Evolutionary conservation across 2,888 invertebrate genomes (phyloP).

Genomic region (Pseudoips prasinana): DNA sequence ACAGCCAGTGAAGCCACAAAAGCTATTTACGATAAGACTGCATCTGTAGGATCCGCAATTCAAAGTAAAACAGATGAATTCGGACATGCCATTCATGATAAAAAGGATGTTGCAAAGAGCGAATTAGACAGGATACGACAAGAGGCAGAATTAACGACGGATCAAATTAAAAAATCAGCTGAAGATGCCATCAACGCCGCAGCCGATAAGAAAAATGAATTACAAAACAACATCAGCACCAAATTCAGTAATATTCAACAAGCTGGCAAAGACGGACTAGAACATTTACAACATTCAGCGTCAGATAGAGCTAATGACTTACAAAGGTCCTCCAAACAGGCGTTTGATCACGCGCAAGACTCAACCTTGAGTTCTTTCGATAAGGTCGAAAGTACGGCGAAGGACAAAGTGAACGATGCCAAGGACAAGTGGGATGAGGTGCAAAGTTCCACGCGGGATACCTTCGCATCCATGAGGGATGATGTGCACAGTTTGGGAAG

Average conservation of each 20-base stretch:
- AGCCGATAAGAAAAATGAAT: constrained; percentile 53
- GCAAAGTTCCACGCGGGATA: constrained; percentile 70
- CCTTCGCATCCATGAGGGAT: constrained; percentile 65
- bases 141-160: constrained; percentile 68
- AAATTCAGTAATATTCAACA: constrained; percentile 43
- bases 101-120: constrained; percentile 54
- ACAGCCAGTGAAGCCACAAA: constrained; percentile 36
- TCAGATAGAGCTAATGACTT: constrained; percentile 40
- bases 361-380: constrained; percentile 74
- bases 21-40: constrained; percentile 40
- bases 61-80: constrained; percentile 45
- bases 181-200: constrained; percentile 64
- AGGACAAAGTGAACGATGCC: constrained; percentile 65
- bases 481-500: constrained; percentile 65
- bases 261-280: constrained; percentile 47
- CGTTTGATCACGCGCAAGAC: constrained; percentile 66
- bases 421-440: constrained; percentile 68
- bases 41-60: constrained; percentile 41
- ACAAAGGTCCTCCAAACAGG: constrained; percentile 58
- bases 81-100: constrained; percentile 42
- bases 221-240: constrained; percentile 47
- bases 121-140: constrained; percentile 67
- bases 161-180: constrained; percentile 70
- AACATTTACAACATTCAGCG: constrained; percentile 46
- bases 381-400: constrained; percentile 71